Conservation (phyloP, 2,113 vertebrate species). For the Lynx canadensis region DNA sequence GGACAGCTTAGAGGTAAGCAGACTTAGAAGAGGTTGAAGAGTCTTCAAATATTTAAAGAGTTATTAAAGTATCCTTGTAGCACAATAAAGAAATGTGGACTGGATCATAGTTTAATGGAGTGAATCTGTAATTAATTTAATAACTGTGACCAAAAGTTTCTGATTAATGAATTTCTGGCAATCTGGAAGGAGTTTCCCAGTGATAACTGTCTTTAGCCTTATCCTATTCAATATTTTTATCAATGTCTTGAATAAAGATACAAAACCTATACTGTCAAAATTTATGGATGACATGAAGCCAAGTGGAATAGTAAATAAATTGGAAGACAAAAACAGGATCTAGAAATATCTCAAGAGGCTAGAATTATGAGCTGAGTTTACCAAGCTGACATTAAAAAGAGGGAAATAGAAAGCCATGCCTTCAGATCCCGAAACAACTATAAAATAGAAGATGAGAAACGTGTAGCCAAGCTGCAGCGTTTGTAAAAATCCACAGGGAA, state of each 20-base stretch:
- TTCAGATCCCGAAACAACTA: not conserved
- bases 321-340: constrained; percentile 34
- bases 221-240: not conserved
- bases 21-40: not conserved
- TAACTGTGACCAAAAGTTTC: constrained; percentile 56
- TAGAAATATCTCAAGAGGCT: constrained; percentile 59
- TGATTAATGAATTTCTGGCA: constrained; percentile 47
- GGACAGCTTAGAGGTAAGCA: not conserved
- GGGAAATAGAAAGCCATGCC: not conserved
- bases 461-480: not conserved
- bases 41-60: constrained; percentile 46
- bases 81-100: constrained; percentile 62
- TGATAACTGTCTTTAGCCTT: not conserved
- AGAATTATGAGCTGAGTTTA: constrained; percentile 43
- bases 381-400: constrained; percentile 48
- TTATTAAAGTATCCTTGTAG: constrained; percentile 54
- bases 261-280: constrained; percentile 47
- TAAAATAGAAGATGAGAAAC: not conserved
- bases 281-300: constrained; percentile 6
- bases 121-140: constrained; percentile 63
- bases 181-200: not conserved
- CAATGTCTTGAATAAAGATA: constrained; percentile 31
- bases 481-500: not conserved
- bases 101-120: constrained; percentile 42
- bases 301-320: constrained; percentile 49